phyloP scores from a whole-genome alignment of 1,140 invertebrate genomes.

The Aplysia californica region DNA sequence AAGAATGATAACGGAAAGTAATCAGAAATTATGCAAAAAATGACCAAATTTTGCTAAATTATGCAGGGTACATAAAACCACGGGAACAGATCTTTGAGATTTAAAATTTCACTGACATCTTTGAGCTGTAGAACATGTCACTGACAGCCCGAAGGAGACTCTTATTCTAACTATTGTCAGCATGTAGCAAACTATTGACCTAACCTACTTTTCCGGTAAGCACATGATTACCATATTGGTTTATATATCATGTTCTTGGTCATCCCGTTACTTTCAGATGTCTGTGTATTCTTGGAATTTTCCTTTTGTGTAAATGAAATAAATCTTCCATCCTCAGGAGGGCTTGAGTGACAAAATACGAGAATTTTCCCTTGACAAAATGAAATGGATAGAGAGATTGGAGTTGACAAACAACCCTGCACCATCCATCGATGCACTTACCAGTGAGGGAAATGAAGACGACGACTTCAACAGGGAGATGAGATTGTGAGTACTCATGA shows the following conservation, averaged over 20 bases:
- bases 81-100: too few species aligned
- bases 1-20: too few species aligned
- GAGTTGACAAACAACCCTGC: slow-evolving; percentile 82
- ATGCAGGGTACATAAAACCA: too few species aligned
- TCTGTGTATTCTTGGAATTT: neutral
- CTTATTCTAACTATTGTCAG: too few species aligned
- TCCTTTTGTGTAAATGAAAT: neutral
- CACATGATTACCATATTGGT: neutral
- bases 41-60: too few species aligned
- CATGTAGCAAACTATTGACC: too few species aligned
- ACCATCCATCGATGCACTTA: slow-evolving; percentile 74
- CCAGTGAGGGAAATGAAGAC: slow-evolving; percentile 72
- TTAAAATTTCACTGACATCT: too few species aligned
- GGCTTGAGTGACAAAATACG: slow-evolving; percentile 79
- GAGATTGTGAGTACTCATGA: slow-evolving; percentile 73
- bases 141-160: too few species aligned
- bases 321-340: slow-evolving; percentile 52
- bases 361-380: slow-evolving; percentile 75
- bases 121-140: too few species aligned
- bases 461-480: slow-evolving; percentile 93
- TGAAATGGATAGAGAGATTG: slow-evolving; percentile 88
- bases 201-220: too few species aligned
- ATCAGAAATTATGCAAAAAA: too few species aligned
- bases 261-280: neutral
- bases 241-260: neutral